Conservation (phyloP, 1,140 invertebrate genomes). For the Phymastichus coffea region DNA sequence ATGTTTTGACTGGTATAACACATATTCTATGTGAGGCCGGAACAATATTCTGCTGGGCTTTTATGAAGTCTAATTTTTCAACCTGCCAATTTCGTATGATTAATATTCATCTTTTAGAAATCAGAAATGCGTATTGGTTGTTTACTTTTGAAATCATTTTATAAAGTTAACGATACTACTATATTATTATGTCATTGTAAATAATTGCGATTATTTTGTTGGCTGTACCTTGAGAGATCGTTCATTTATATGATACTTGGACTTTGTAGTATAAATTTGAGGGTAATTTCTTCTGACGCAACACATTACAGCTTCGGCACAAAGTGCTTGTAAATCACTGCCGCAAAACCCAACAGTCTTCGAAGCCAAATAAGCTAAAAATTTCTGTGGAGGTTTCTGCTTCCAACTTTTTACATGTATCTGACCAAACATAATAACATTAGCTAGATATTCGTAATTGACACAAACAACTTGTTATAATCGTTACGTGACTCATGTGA, state of each 20-base stretch:
- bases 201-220: no score
- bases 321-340: constrained; percentile 55
- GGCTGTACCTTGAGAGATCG: constrained; percentile 47
- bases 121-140: neutral
- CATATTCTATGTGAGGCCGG: constrained; percentile 68
- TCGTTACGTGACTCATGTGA: no score
- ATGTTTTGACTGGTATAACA: constrained; percentile 56
- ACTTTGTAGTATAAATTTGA: constrained; percentile 49
- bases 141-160: no score
- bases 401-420: constrained; percentile 51
- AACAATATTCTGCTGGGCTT: constrained; percentile 66
- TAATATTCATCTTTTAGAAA: neutral
- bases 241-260: constrained; percentile 47
- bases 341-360: constrained; percentile 56
- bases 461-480: no score
- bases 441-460: no score
- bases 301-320: constrained; percentile 52
- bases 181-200: no score
- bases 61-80: constrained; percentile 66
- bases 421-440: no score
- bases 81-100: no score
- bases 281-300: constrained; percentile 51
- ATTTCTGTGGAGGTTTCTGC: constrained; percentile 49
- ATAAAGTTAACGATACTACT: no score
- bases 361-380: constrained; percentile 48